Evolutionary conservation across 1,140 invertebrate species (phyloP).

Genomic region (Megalonaias nervosa): DNA sequence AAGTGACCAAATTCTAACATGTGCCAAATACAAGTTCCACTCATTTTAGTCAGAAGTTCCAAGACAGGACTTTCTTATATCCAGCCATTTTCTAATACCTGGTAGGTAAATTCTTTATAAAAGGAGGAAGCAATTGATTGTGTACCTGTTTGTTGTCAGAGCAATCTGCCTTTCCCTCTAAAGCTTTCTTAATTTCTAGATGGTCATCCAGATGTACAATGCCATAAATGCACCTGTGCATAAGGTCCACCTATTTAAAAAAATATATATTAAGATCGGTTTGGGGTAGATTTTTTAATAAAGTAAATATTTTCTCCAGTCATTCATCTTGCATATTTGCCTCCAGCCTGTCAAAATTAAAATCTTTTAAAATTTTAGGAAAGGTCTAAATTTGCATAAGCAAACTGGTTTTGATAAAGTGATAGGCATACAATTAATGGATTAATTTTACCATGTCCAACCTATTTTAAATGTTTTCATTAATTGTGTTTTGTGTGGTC

Average conservation of each 20-base stretch:
- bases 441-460: background rate
- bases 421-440: background rate
- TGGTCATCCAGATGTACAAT: slow-evolving; percentile 59
- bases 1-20: too few relatives aligned
- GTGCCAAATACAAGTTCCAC: too few relatives aligned
- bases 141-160: background rate
- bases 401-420: background rate
- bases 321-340: too few relatives aligned
- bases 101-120: too few relatives aligned
- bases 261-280: background rate
- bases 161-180: slow-evolving; percentile 35
- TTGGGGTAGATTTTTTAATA: background rate
- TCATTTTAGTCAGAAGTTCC: too few relatives aligned
- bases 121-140: background rate
- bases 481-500: too few relatives aligned
- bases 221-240: slow-evolving; percentile 61
- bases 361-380: background rate
- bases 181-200: slow-evolving; percentile 42
- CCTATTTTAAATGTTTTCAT: too few relatives aligned
- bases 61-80: too few relatives aligned
- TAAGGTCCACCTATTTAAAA: slow-evolving; percentile 54
- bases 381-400: background rate
- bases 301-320: too few relatives aligned
- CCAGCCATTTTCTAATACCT: too few relatives aligned
- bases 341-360: too few relatives aligned